Percentiles rank a stretch among this genome's conserved stretches.
Conservation (phyloP, 2,888 invertebrate genomes). For the Holacanthella duospinosa region DNA sequence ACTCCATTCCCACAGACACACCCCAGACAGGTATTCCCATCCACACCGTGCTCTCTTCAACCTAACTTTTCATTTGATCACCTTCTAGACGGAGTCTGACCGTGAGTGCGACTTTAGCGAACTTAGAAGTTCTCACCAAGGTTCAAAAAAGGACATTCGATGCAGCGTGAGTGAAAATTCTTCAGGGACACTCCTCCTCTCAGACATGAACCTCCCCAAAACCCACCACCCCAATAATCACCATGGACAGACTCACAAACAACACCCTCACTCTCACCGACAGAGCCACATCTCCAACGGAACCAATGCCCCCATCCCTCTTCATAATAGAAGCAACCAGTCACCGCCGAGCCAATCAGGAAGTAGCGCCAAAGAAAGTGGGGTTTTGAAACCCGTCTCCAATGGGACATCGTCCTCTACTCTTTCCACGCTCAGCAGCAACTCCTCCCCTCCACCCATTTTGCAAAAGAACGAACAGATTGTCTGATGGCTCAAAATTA, state of each 20-base stretch:
- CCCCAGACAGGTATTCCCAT: too few relatives aligned
- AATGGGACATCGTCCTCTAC: slow-evolving; percentile 26
- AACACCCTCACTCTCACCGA: slow-evolving; percentile 20
- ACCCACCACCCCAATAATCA: slow-evolving; percentile 15
- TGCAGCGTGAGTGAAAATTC: slow-evolving; percentile 38
- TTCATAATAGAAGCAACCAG: background rate
- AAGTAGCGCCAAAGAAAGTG: background rate
- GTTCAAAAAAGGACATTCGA: slow-evolving; percentile 36
- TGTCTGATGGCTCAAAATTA: slow-evolving; percentile 26
- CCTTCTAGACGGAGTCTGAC: slow-evolving; percentile 51
- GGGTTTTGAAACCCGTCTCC: slow-evolving; percentile 23
- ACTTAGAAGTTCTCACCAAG: slow-evolving; percentile 21
- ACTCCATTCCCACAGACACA: too few relatives aligned
- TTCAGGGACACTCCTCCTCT: slow-evolving; percentile 34
- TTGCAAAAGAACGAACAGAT: slow-evolving; percentile 38
- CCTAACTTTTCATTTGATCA: too few relatives aligned
- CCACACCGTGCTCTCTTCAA: too few relatives aligned
- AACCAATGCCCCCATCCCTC: slow-evolving; percentile 13
- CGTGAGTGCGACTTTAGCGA: slow-evolving; percentile 48
- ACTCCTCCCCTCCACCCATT: slow-evolving; percentile 30
- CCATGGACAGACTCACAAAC: slow-evolving; percentile 24
- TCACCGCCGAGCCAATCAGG: background rate
- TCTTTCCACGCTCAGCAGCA: slow-evolving; percentile 10
- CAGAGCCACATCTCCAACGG: slow-evolving; percentile 26
- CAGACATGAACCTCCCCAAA: slow-evolving; percentile 30